Evolutionary conservation across 2,113 vertebrate species (phyloP).

Genomic region (Amphiprion percula): DNA sequence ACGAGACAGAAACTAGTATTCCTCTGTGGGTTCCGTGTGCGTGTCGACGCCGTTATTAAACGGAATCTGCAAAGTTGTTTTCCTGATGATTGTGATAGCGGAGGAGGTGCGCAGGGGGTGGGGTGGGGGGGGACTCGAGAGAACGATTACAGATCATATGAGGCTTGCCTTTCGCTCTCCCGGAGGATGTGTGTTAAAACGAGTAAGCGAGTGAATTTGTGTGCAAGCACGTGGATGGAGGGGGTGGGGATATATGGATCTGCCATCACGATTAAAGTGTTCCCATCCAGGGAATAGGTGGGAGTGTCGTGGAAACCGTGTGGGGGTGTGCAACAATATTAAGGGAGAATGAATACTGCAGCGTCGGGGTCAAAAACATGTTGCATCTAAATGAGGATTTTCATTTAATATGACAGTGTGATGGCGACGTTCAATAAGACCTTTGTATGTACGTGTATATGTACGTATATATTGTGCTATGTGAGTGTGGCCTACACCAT

Average conservation of each 20-base stretch:
- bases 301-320: conserved; percentile 23
- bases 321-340: conserved; percentile 5
- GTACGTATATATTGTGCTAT: conserved; percentile 13
- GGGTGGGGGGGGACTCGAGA: conserved; percentile 21
- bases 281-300: conserved; percentile 50
- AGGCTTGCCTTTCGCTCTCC: conserved; percentile 52
- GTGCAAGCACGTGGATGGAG: conserved; percentile 4
- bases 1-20: conserved; percentile 50
- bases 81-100: conserved; percentile 49
- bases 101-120: conserved; percentile 20
- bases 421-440: conserved; percentile 52
- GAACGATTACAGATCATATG: conserved; percentile 62
- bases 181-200: conserved; percentile 50
- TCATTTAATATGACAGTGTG: conserved; percentile 63
- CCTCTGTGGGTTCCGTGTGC: conserved; percentile 44
- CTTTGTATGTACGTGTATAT: conserved; percentile 24
- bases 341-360: conserved; percentile 13
- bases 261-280: conserved; percentile 67
- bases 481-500: conserved; percentile 1
- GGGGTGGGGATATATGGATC: conserved; percentile 48
- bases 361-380: conserved; percentile 37
- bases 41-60: conserved; percentile 57
- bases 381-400: conserved; percentile 72
- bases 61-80: conserved; percentile 56
- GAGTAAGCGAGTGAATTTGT: conserved; percentile 6